These are phyloP conservation scores for Macropodus opercularis DNA, from an alignment of 2,797 vertebrate species.

Conservation along the genomic window DNA sequence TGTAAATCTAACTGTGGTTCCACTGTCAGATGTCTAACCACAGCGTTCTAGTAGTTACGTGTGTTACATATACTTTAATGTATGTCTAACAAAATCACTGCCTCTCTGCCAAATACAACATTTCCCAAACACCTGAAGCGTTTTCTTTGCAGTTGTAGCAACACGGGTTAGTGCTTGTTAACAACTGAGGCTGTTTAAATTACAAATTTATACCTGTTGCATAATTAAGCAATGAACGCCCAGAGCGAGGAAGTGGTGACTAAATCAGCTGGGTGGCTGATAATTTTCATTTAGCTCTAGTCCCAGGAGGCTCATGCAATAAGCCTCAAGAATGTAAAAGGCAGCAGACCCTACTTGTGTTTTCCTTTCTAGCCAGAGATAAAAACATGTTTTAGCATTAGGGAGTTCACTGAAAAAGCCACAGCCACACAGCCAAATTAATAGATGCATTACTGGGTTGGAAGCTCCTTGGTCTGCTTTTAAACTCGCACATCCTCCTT, in stretches of 20 bases:
- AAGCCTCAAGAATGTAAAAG: conserved; percentile 1
- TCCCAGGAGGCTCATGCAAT: background rate
- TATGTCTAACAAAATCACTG: too few relatives aligned
- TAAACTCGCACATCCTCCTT: background rate
- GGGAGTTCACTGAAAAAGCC: background rate
- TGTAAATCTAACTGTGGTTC: background rate
- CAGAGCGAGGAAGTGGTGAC: background rate
- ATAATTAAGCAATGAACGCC: conserved; percentile 24
- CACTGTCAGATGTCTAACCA: conserved; percentile 3
- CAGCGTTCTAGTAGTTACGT: conserved; percentile 9
- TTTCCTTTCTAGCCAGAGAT: conserved; percentile 5
- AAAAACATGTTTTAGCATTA: background rate
- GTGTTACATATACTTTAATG: conserved; percentile 48
- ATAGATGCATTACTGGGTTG: background rate
- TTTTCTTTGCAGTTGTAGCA: conserved; percentile 15
- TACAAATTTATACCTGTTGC: background rate
- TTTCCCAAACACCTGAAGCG: conserved; percentile 27
- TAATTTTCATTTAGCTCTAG: conserved; percentile 7
- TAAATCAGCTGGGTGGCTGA: conserved; percentile 3
- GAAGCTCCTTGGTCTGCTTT: background rate
- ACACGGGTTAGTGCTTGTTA: conserved; percentile 17
- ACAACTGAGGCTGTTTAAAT: conserved; percentile 1
- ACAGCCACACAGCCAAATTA: background rate
- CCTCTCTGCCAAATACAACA: conserved; percentile 32
- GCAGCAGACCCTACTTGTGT: background rate